Evolutionary conservation across 1,140 invertebrate genomes (phyloP).

Genomic region (Orchesella cincta): DNA sequence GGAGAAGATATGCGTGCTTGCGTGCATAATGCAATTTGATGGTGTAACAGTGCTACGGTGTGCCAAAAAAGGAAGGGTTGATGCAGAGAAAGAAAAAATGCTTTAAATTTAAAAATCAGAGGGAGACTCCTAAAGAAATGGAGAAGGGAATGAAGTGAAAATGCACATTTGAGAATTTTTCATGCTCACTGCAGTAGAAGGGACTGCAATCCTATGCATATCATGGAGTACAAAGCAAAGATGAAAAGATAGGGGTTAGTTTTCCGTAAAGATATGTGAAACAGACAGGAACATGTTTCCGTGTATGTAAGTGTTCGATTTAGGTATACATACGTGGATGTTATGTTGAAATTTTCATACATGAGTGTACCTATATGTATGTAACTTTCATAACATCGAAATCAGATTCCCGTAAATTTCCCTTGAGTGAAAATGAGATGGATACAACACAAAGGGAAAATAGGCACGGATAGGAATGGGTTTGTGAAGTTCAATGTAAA

Average conservation of each 20-base stretch:
- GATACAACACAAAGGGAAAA: too few species aligned
- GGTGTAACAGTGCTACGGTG: neutral
- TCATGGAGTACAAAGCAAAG: neutral
- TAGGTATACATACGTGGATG: too few species aligned
- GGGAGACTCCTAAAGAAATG: neutral
- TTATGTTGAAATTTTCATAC: neutral
- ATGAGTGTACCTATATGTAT: too few species aligned
- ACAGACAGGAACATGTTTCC: too few species aligned
- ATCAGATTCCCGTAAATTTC: conserved; percentile 30
- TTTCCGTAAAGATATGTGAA: too few species aligned
- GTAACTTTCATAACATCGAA: neutral
- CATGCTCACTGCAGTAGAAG: neutral
- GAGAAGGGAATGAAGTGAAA: neutral
- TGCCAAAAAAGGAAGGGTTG: conserved; percentile 23
- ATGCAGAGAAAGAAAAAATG: neutral
- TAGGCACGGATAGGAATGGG: too few species aligned
- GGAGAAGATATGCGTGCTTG: neutral
- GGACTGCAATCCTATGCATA: neutral
- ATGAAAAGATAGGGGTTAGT: neutral
- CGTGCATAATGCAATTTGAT: conserved; percentile 20
- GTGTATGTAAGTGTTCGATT: too few species aligned
- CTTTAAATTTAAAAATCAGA: conserved; percentile 15
- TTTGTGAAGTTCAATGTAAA: too few species aligned
- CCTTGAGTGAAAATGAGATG: conserved; percentile 21
- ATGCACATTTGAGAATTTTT: neutral